These are phyloP conservation scores for Neofelis nebulosa DNA, from an alignment of 2,113 vertebrate species.

Conservation along the genomic window DNA sequence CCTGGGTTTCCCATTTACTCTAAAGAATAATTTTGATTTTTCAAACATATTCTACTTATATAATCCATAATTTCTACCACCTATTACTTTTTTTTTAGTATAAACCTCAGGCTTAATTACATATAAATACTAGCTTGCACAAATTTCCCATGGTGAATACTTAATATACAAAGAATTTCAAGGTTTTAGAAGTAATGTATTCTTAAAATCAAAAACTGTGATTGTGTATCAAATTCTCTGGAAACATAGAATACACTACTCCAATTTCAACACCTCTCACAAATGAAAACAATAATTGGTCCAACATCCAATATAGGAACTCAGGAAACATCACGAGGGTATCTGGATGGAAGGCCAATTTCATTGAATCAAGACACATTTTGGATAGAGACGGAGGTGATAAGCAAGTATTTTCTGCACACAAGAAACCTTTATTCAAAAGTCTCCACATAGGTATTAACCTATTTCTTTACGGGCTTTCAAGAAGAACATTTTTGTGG, in stretches of 20 bases:
- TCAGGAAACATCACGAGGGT: background rate
- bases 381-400: background rate
- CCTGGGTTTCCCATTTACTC: background rate
- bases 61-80: background rate
- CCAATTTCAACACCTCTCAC: background rate
- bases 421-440: background rate
- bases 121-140: background rate
- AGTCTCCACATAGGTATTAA: background rate
- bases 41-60: background rate
- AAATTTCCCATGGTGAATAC: background rate
- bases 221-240: accelerated
- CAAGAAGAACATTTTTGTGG: background rate
- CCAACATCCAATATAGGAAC: background rate
- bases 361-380: background rate
- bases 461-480: background rate
- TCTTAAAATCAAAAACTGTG: background rate
- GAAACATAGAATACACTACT: background rate
- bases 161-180: background rate
- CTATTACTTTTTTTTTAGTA: background rate
- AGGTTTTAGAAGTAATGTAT: background rate
- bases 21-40: conserved; percentile 1
- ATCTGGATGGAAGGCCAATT: background rate
- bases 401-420: background rate
- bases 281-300: background rate
- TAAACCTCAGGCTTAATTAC: background rate